Evolutionary conservation across 2,113 vertebrate species (phyloP), one percentile per base, ranked within the genome.

Genomic region (Anarhynchus alexandrinus): DNA sequence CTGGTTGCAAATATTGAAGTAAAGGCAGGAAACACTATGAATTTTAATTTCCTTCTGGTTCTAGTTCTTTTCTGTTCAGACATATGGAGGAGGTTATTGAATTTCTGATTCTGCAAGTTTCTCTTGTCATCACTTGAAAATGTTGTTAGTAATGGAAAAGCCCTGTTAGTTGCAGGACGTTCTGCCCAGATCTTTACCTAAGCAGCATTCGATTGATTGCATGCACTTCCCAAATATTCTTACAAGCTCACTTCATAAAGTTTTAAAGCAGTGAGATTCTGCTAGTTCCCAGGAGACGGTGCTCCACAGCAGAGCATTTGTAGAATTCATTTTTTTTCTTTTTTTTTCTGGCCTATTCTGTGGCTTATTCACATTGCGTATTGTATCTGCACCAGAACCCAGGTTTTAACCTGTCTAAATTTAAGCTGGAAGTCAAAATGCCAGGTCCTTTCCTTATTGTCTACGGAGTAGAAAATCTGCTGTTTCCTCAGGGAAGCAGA

Each of bases 21-120:
- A 94, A 93, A 92, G 82, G 70, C 79, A 82, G 43, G 87, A 96
- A 97, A 97, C 89, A 93, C 85, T 82, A 96, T 80, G 90, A 96
- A 95, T 97, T 97, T 97, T 97, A 95, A 91, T 96, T 97, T 95
- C 93, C 91, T 91, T 95, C 91, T 95, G 92, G 91, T 96, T 94
- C 65, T 84, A 94, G 77, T 94, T 88, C 73, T 86, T 89, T 94
- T 94, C 88, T 95, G 73, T 82, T 93, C 86, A 93, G 78, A 95
- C 89, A 95, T 96, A 93, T 95, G 94, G 94, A 94, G 78, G 73
- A 87, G 74, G 84, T 83, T 93, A 91, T 85, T 96, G 86, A 96
- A 96, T 95, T 96, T 94, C 83, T 77, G 62, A 73, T 91, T 95
- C 88, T 92, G 47, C 67, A 94, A 94, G 65, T 87, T 94, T 91